Base-by-base conservation (phyloP, 2,113 vertebrate genomes). In the Hepsetus odoe region DNA sequence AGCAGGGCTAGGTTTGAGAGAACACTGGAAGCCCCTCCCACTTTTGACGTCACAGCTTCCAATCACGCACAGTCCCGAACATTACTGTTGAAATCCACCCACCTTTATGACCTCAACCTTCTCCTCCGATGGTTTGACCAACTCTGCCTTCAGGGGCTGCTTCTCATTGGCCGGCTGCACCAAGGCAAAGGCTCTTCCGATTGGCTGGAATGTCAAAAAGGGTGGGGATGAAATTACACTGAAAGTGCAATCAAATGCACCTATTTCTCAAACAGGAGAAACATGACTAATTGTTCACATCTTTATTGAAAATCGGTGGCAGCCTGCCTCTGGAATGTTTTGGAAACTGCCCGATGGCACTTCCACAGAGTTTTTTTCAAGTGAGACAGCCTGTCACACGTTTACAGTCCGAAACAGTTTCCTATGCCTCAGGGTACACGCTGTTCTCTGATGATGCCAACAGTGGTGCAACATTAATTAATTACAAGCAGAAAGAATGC, bases 51-150 rank as follows among this genome's bases (percentile, higher is more conserved):
- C 9, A 30, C 20, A 33, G 4, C 11, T 38, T 18, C 30, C 16
- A 22, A 14, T 53, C 4, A 62, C 10, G n/a, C 51, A 68, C 33
- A 4, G 55, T 77, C 24, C 22, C 24, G 28, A 24, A 8, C 12
- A 13, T 61, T 77, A 5, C 46, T 35, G n/a, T 14, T 22, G n/a
- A n/a, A 12, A 44, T 8, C 6, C 68, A 55, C 90, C 44, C 81
- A 96, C 96, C 94, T 98, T 98, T 78, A 98, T 96, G 75, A 98
- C 93, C 75, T 98, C 96, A 49, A 96, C 95, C 0, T 95, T 94
- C 3, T 95, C 96, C 0, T 95, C 94, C 0, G 80, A 89, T n/a
- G 92, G 93, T 64, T 96, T 95, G 83, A 95, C 82, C n/a, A 94
- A 88, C 33, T 97, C 95, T 0, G 92, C 91, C 42, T 90, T 92